These are phyloP conservation scores for Platypus cylindrus DNA, from an alignment of 2,888 invertebrate species.

Conservation along the genomic window DNA sequence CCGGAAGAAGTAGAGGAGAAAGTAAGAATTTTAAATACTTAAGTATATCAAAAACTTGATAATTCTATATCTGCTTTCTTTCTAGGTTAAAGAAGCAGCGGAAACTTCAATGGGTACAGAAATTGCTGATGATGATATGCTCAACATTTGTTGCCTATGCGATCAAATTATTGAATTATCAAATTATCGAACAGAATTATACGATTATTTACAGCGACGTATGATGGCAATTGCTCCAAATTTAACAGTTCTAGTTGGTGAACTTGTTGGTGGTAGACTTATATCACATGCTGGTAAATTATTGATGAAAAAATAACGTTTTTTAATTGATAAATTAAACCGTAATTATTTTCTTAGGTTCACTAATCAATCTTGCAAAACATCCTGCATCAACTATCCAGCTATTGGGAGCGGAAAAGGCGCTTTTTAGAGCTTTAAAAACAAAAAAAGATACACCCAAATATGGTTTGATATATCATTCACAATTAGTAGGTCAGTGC, in stretches of 20 bases:
- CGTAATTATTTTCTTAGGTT: constrained; percentile 29
- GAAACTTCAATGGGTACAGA: constrained; percentile 99
- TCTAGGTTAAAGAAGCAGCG: constrained; percentile 79
- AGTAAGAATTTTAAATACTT: too few species aligned
- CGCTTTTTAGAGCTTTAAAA: constrained; percentile 91
- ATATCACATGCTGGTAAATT: constrained; percentile 84
- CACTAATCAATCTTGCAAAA: constrained; percentile 90
- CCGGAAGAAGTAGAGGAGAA: constrained; percentile 86
- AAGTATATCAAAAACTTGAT: too few species aligned
- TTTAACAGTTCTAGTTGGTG: constrained; percentile 88
- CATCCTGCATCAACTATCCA: constrained; percentile 97
- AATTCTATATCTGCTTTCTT: too few species aligned
- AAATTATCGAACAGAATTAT: constrained; percentile 79
- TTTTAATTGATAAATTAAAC: neutral
- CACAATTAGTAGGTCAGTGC: constrained; percentile 82
- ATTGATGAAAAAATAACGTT: neutral
- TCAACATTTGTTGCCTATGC: constrained; percentile 84
- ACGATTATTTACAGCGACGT: constrained; percentile 85
- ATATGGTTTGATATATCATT: constrained; percentile 96
- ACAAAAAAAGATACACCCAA: constrained; percentile 97
- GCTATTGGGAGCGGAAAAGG: constrained; percentile 97
- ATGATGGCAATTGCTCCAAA: constrained; percentile 99
- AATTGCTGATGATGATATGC: constrained; percentile 90
- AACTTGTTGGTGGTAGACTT: constrained; percentile 90
- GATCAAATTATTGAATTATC: constrained; percentile 90